A percentile compares a stretch with the other conserved stretches of the same genome.
Evolutionary conservation across 2,888 invertebrate species (phyloP).

Genomic region (Hyles lineata): DNA sequence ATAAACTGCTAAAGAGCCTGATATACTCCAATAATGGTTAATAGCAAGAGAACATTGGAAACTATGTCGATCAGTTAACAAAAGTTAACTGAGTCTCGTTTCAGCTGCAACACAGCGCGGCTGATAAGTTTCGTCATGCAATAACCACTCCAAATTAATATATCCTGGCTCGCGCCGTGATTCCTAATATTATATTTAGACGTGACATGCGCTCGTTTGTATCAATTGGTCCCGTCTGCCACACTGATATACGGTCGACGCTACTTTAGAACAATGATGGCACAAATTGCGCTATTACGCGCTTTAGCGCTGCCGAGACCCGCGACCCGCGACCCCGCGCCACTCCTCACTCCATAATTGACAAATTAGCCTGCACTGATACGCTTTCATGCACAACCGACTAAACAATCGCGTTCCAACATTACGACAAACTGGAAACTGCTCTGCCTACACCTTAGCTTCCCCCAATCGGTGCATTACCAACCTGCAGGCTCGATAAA

Average conservation of each 20-base stretch:
- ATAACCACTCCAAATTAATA: constrained; percentile 82
- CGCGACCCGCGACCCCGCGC: constrained; percentile 61
- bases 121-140: constrained; percentile 67
- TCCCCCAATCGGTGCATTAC: background rate
- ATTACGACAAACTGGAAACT: constrained; percentile 49
- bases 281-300: constrained; percentile 82
- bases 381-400: constrained; percentile 64
- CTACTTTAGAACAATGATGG: constrained; percentile 84
- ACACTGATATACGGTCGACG: constrained; percentile 81
- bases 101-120: constrained; percentile 30
- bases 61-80: constrained; percentile 28
- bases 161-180: constrained; percentile 85
- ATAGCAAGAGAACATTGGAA: constrained; percentile 17
- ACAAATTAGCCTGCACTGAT: constrained; percentile 72
- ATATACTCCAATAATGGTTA: constrained; percentile 10
- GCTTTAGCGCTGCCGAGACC: constrained; percentile 70
- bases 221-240: constrained; percentile 83
- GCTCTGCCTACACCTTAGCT: constrained; percentile 42
- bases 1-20: background rate
- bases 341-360: constrained; percentile 66
- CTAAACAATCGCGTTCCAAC: constrained; percentile 57
- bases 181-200: constrained; percentile 86
- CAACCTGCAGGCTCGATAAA: constrained; percentile 25
- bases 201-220: constrained; percentile 85
- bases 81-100: constrained; percentile 33